A percentile compares a stretch with the other conserved stretches of the same genome.
Conservation (phyloP, 1,140 invertebrate species). For the Grapholita molesta region DNA sequence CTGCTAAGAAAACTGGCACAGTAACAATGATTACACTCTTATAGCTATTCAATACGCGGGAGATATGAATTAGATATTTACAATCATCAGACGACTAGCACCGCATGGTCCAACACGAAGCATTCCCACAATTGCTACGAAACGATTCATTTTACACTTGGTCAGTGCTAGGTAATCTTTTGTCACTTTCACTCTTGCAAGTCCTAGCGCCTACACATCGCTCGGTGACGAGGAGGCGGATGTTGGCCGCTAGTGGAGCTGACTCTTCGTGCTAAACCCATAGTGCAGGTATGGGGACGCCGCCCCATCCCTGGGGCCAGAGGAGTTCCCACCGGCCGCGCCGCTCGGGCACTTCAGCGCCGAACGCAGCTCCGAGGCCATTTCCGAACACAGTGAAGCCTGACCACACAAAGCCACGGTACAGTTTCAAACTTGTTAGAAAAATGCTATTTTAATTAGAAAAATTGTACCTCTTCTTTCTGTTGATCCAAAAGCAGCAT, state of each 20-base stretch:
- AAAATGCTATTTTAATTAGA: conserved; percentile 31
- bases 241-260: conserved; percentile 73
- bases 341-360: conserved; percentile 82
- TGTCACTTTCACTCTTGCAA: neutral
- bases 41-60: neutral
- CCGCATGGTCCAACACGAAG: neutral
- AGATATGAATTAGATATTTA: conserved; percentile 16
- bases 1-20: neutral
- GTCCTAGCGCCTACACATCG: conserved; percentile 58
- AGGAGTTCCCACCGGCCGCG: conserved; percentile 57
- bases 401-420: conserved; percentile 52
- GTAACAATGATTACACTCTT: conserved; percentile 2
- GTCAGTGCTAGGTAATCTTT: neutral
- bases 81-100: neutral
- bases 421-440: conserved; percentile 19
- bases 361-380: conserved; percentile 84
- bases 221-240: conserved; percentile 62
- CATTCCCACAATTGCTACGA: neutral
- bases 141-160: neutral
- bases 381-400: conserved; percentile 83
- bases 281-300: conserved; percentile 80
- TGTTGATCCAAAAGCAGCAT: conserved; percentile 34
- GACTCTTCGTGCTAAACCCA: conserved; percentile 80
- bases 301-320: conserved; percentile 61
- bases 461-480: conserved; percentile 65